A percentile compares a stretch with the other conserved stretches of the same genome.
These are phyloP conservation scores for Proterorhinus semilunaris DNA, from an alignment of 2,113 vertebrate species.

Conservation along the genomic window DNA sequence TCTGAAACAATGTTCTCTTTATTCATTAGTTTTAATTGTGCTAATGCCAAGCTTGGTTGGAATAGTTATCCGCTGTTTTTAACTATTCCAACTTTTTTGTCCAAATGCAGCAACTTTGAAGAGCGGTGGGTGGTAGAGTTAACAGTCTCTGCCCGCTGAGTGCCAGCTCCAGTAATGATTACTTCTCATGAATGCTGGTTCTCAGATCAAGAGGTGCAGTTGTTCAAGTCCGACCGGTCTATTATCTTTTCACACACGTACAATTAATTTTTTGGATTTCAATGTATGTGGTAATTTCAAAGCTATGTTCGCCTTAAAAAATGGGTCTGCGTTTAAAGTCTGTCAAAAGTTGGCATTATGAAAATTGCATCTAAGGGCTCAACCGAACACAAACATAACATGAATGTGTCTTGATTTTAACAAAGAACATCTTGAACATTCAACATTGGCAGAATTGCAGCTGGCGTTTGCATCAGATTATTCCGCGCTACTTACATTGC, in stretches of 20 bases:
- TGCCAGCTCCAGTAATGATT: constrained; percentile 8
- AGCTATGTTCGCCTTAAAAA: not conserved
- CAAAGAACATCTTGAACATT: no score
- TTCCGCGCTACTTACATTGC: no score
- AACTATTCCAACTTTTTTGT: constrained; percentile 1
- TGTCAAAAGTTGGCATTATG: not conserved
- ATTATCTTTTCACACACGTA: not conserved
- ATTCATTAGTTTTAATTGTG: constrained; percentile 11
- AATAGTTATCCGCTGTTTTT: not conserved
- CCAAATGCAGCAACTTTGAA: constrained; percentile 8
- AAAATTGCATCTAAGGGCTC: no score
- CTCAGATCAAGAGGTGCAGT: constrained; percentile 4
- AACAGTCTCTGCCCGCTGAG: not conserved
- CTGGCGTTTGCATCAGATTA: no score
- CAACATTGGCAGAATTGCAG: no score
- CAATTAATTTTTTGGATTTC: not conserved
- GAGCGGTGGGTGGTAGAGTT: constrained; percentile 7
- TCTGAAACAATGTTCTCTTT: constrained; percentile 6
- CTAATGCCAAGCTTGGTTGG: not conserved
- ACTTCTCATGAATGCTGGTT: constrained; percentile 6
- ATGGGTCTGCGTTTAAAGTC: not conserved
- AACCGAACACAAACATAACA: no score
- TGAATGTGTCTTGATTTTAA: no score
- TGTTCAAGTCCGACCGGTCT: not conserved
- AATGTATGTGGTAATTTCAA: not conserved